Percentiles rank a stretch among this genome's conserved stretches.
phyloP scores from a whole-genome alignment of 2,888 invertebrate species.

The Epirrita christyi region DNA sequence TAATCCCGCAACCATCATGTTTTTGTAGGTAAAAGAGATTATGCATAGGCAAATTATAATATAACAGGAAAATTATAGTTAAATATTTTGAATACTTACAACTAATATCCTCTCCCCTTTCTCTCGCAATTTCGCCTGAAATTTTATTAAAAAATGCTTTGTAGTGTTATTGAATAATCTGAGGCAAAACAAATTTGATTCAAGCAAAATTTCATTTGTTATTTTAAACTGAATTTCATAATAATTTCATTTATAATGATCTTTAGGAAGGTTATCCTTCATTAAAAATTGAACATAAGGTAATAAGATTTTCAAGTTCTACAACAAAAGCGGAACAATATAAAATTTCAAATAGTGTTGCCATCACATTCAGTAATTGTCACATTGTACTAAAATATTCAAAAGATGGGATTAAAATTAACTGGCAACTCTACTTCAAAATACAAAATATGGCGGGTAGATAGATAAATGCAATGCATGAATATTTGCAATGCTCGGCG shows the following conservation, averaged over 20 bases:
- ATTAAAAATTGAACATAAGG: conserved; percentile 19
- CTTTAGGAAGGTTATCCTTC: background rate
- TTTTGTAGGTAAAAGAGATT: background rate
- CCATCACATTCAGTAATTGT: conserved; percentile 37
- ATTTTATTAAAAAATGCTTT: conserved; percentile 52
- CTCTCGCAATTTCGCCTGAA: conserved; percentile 90
- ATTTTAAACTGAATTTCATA: conserved; percentile 5
- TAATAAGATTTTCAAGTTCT: conserved; percentile 51
- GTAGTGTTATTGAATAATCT: conserved; percentile 9
- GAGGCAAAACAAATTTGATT: conserved; percentile 13
- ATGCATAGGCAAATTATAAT: background rate
- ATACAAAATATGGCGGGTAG: conserved; percentile 53
- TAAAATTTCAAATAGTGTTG: conserved; percentile 65
- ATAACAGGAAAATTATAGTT: background rate
- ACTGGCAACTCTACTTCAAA: conserved; percentile 50
- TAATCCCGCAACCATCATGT: background rate
- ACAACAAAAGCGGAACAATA: conserved; percentile 67
- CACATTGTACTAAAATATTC: conserved; percentile 7
- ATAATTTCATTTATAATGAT: conserved; percentile 7
- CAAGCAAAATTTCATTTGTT: conserved; percentile 11
- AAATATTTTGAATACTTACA: conserved; percentile 85
- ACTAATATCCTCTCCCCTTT: conserved; percentile 90
- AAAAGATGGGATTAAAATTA: conserved; percentile 24
- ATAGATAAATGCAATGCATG: conserved; percentile 73
- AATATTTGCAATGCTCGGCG: conserved; percentile 71